Percentiles rank a stretch among this genome's conserved stretches.
Evolutionary conservation across 2,113 vertebrate genomes (phyloP).

Genomic region (Lophotis ruficrista): DNA sequence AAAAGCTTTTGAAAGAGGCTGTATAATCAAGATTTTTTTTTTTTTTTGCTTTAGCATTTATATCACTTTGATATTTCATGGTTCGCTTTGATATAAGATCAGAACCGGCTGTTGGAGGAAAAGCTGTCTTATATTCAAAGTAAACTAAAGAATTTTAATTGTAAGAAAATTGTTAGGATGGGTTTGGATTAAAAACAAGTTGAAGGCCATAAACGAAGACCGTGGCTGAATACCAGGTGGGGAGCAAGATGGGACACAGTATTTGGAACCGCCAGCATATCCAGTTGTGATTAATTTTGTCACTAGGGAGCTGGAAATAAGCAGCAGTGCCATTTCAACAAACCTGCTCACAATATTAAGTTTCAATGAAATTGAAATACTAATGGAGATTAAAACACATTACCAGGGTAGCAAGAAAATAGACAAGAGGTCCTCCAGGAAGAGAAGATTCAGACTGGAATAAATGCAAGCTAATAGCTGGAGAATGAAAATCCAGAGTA

Average conservation of each 20-base stretch:
- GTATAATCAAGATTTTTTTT: not conserved
- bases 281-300: not conserved
- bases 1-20: not conserved
- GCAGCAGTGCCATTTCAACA: not conserved
- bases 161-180: not conserved
- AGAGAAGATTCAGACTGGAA: not conserved
- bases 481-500: not conserved
- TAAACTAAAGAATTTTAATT: not conserved
- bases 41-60: not conserved
- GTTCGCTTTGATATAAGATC: not conserved
- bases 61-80: not conserved
- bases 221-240: not conserved
- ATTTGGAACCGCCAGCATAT: not conserved
- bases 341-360: not conserved
- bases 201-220: not conserved
- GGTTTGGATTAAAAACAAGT: not conserved
- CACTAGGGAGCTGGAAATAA: not conserved
- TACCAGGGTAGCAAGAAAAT: not conserved
- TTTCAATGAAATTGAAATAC: not conserved
- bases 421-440: not conserved
- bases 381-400: not conserved
- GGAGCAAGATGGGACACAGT: accelerated
- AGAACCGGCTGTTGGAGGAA: not conserved
- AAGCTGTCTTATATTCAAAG: not conserved
- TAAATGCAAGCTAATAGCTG: not conserved